Base-by-base conservation (phyloP, 2,888 invertebrate genomes). In the Leptogaster cylindrica region DNA sequence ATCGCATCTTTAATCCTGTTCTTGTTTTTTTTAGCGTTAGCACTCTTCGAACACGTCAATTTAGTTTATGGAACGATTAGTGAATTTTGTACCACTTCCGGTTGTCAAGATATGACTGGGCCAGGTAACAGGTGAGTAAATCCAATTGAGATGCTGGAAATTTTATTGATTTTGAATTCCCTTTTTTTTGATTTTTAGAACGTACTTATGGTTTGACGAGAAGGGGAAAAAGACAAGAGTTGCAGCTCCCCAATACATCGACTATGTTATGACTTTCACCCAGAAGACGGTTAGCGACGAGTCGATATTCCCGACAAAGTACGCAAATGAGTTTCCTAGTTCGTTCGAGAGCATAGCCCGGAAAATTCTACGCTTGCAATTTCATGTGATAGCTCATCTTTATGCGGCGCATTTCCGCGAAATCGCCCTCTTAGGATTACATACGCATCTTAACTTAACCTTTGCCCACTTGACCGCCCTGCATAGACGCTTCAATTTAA, bases 21-120 rank as follows among this genome's bases (percentile, higher is more conserved):
- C 52, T 70, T 48, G 72, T 65, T 71, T 68, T 50, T 86, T 87
- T 39, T 84, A 93, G 93, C 95, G 73, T 88, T 97, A 84, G 94
- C 96, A 86, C 92, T 98, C 81, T 99, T 99, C 83, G 97, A 99
- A 83, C 97, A 99, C 84, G 95, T 97, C 77, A 99, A 98, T 85
- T 88, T 97, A 84, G 88, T 99, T 79, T 98, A 98, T 85, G 98
- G 98, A 82, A 92, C 95, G 75, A 91, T 99, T 84, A 96, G 97
- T 77, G 97, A 98, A 87, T 97, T 95, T 87, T 99, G 99, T 88
- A 96, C 96, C 78, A 89, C 92, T 82, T 91, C 91, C 74, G 89
- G 90, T 77, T 99, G 99, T 85, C 91, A 96, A 73, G 95, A 95
- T 83, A 97, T 98, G 97, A 89, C 91, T 77, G 97, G 95, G 77